Percentiles rank a stretch among this genome's conserved stretches.
These are phyloP conservation scores for Dendrocincla fuliginosa DNA, from an alignment of 2,797 vertebrate genomes.

Conservation along the genomic window DNA sequence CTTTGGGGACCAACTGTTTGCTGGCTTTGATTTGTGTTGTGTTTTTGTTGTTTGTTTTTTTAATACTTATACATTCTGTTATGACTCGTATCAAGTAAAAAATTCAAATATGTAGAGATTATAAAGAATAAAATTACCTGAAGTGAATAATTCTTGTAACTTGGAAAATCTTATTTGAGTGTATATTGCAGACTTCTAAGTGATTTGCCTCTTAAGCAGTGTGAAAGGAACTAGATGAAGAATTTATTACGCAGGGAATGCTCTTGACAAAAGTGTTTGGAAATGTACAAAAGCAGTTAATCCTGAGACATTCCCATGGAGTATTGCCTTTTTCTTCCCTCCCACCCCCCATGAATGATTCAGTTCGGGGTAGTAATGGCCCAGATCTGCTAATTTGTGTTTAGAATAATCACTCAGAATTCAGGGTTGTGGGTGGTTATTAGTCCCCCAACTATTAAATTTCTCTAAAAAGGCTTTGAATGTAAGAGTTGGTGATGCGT, in stretches of 20 bases:
- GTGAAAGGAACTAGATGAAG: not conserved
- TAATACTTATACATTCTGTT: conserved; percentile 40
- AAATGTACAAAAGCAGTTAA: not conserved
- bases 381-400: conserved; percentile 9
- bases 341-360: not conserved
- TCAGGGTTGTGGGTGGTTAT: conserved; percentile 26
- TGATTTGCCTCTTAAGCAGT: not conserved
- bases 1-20: conserved; percentile 69
- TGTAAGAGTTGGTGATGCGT: conserved; percentile 54
- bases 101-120: conserved; percentile 66
- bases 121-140: conserved; percentile 73
- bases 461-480: conserved; percentile 20
- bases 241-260: not conserved
- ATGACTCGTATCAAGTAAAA: conserved; percentile 53
- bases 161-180: conserved; percentile 44
- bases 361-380: not conserved
- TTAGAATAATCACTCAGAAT: not conserved
- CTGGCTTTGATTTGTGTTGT: conserved; percentile 34
- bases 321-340: not conserved
- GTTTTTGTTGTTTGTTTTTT: not conserved
- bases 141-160: conserved; percentile 49
- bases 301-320: not conserved
- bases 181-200: not conserved
- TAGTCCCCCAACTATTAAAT: conserved; percentile 7
- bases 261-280: not conserved